Base-by-base conservation (phyloP, 2,113 vertebrate genomes). In the Todiramphus saurophagus region DNA sequence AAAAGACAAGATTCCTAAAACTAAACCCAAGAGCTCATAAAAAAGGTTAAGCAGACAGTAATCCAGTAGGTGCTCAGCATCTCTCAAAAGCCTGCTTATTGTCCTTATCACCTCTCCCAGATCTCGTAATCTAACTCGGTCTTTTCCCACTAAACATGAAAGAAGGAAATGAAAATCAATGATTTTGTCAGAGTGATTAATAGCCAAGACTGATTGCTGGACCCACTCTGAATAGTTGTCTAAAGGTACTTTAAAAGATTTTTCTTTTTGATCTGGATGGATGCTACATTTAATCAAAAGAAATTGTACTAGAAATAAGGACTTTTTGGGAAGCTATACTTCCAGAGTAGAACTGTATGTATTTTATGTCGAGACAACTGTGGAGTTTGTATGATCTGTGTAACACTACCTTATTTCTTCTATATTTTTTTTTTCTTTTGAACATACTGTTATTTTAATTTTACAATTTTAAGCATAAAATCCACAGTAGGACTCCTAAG, bases 91-190 rank as follows among this genome's bases (percentile, higher is more conserved):
- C 55, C 35, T 93, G 66, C 70, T 91, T 85, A 41, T 50, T 83
- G 63, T 80, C 62, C 28, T 91, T 91, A 87, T 83, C 90, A 50
- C 16, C 63, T 58, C 50, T 66, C 74, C 88, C 59, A 90, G 85
- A 83, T 95, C 85, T 86, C 90, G 88, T 95, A 94, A 86, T 77
- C 68, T 95, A 68, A 53, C 46, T 86, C 43, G 48, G 68, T 53
- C 88, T 93, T 64, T 94, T 96, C 85, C 92, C 72, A 90, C 0
- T 0, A 68, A 94, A 92, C 83, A 68, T 75, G 83, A 93, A 94
- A 90, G 82, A 79, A 83, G 56, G 80, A 96, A 96, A 94, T 64
- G 17, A 90, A 93, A 96, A 94, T 90, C 75, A 92, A 48, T 94
- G 39, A 63, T 83, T 96, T 95, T 75, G 72, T 84, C 83, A 81